Base-by-base conservation (phyloP, 2,888 invertebrate genomes). In the Pilophorus perplexus region DNA sequence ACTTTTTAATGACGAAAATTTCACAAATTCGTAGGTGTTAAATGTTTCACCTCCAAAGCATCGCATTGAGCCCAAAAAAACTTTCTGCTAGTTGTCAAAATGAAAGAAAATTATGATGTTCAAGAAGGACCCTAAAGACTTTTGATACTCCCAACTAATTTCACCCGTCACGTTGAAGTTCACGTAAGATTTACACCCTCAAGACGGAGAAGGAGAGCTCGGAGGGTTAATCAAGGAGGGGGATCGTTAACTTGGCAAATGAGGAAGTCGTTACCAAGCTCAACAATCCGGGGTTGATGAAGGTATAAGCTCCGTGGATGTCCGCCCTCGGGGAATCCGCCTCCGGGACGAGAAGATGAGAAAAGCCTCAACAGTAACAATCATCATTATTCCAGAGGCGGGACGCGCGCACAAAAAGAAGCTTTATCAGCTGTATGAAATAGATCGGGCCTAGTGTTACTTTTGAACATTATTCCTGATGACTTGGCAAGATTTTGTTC, bases 191-290 rank as follows among this genome's bases (percentile, higher is more conserved):
- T n/a, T n/a, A n/a, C n/a, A n/a, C n/a, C n/a, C n/a, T n/a, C n/a
- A n/a, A n/a, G n/a, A n/a, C n/a, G n/a, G n/a, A n/a, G 33, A 33
- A 6, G 33, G 12, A 33, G 33, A 33, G 12, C 33, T 33, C 33
- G 12, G 33, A 33, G 20, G 22, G 55, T 38, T 38, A 55, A 55
- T 55, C 55, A 55, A 55, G 20, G 22, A 10, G n/a, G 18, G 22
- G 55, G 55, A 55, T 55, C 55, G 55, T 55, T 55, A 55, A 55
- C 55, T 55, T 55, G 55, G 55, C 55, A 55, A 55, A 55, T 55
- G 55, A 55, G 55, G 55, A 55, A 55, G 55, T 55, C 55, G 55
- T 55, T 55, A 55, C 38, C 55, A n/a, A 10, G 38, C 12, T 16
- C 55, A 37, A 55, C 38, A 38, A 37, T 38, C 55, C 38, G 55